Percentiles rank a stretch among this genome's conserved stretches.
Evolutionary conservation across 2,797 vertebrate species (phyloP).

Genomic region (Lutjanus campechanus): DNA sequence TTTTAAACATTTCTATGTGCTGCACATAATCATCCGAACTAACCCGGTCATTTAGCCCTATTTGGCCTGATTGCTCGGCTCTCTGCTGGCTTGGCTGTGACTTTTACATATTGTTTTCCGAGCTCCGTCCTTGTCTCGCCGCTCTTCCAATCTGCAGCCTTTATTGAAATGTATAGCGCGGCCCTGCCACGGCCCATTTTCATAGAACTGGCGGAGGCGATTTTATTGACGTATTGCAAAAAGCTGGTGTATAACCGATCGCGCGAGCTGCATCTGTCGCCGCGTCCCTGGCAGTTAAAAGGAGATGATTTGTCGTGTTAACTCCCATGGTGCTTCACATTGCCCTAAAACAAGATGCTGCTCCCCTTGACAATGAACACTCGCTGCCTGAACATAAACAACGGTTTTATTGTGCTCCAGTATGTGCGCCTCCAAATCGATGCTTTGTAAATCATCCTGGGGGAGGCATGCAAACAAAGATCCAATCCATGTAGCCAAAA

Average conservation of each 20-base stretch:
- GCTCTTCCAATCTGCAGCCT: slow-evolving; percentile 58
- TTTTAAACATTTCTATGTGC: slow-evolving; percentile 20
- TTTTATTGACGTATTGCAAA: slow-evolving; percentile 78
- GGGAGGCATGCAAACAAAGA: slow-evolving; percentile 55
- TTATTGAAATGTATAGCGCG: slow-evolving; percentile 76
- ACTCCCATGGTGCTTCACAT: slow-evolving; percentile 61
- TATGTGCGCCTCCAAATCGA: slow-evolving; percentile 64
- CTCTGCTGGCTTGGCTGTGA: slow-evolving; percentile 51
- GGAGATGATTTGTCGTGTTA: slow-evolving; percentile 76
- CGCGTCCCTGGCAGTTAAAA: slow-evolving; percentile 66
- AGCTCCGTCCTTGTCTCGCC: slow-evolving; percentile 63
- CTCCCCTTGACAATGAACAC: slow-evolving; percentile 73
- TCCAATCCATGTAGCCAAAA: slow-evolving; percentile 38
- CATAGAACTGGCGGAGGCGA: slow-evolving; percentile 63
- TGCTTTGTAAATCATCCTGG: slow-evolving; percentile 74
- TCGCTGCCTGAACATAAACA: slow-evolving; percentile 73
- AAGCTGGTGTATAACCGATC: slow-evolving; percentile 58
- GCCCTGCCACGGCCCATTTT: slow-evolving; percentile 66
- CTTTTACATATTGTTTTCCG: slow-evolving; percentile 65
- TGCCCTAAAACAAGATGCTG: slow-evolving; percentile 73
- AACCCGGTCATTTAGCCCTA: slow-evolving; percentile 35
- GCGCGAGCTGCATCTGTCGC: slow-evolving; percentile 52
- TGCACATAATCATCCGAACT: slow-evolving; percentile 27
- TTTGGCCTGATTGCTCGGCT: slow-evolving; percentile 41
- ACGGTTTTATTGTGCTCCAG: slow-evolving; percentile 75